phyloP scores from a whole-genome alignment of 2,113 vertebrate species.

The Tupaia chinensis region DNA sequence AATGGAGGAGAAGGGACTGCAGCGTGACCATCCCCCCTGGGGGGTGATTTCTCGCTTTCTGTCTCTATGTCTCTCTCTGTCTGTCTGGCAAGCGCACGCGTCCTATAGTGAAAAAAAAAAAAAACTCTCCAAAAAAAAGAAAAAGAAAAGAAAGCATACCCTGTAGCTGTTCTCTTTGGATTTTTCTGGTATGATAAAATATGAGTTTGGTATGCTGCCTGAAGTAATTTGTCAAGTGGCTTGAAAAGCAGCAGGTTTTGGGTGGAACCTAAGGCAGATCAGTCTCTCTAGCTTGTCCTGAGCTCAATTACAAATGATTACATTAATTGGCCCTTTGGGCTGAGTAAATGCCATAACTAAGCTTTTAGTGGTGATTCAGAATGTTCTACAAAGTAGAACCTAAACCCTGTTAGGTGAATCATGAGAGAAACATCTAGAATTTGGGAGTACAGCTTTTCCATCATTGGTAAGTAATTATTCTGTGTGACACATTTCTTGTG shows the following conservation, averaged over 20 bases:
- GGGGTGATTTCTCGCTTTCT: too few relatives aligned
- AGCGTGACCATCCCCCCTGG: too few relatives aligned
- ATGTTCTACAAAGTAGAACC: background rate
- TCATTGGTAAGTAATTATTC: background rate
- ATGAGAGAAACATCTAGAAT: background rate
- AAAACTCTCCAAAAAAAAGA: too few relatives aligned
- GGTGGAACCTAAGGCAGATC: background rate
- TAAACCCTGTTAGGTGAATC: background rate
- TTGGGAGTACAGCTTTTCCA: background rate
- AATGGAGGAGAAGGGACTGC: too few relatives aligned
- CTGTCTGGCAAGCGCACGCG: too few relatives aligned
- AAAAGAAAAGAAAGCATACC: background rate
- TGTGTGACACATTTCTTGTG: background rate
- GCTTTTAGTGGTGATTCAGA: background rate
- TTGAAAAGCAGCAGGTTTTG: background rate
- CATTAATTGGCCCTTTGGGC: background rate
- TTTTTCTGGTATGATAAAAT: background rate
- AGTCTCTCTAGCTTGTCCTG: background rate
- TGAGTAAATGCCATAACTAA: background rate
- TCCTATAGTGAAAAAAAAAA: too few relatives aligned
- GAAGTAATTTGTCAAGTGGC: background rate
- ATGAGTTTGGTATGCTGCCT: background rate
- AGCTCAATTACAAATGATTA: background rate
- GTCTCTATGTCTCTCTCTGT: too few relatives aligned
- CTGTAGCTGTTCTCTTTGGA: background rate